Base-by-base conservation (phyloP, 2,888 invertebrate species). In the Sclerodermus sp. region DNA sequence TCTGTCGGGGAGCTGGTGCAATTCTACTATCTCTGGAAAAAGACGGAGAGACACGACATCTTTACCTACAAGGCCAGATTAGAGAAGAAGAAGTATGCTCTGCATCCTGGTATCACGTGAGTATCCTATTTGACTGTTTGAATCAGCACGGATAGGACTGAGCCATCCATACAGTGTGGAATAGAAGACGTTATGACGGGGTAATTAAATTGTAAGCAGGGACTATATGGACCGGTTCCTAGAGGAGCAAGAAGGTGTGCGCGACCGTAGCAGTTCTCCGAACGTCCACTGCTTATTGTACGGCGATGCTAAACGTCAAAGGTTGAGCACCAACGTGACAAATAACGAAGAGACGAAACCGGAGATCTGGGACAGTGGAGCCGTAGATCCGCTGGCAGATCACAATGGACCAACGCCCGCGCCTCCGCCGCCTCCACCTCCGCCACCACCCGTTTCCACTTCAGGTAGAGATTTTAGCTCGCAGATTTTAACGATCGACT, bases 1-100 rank as follows among this genome's bases (percentile, higher is more conserved):
- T 93, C 95, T 8, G 96, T 98, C 38, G 94, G 96, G 30, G 98
- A 99, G 79, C 82, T 99, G 55, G 96, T 98, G 12, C 95, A 97
- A 75, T 99, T 98, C 81, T 92, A 92, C 79, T 92, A 92, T 69
- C 84, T 96, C 47, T 99, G 99, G 99, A 99, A 99, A 80, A 98
- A 98, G 80, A 97, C 97, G 18, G 97, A 97, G 73, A 84, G 98
- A 14, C 96, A 97, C 78, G 98, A 98, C 79, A 89, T 88, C 67
- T 89, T 88, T 75, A 94, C 94, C 0, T 91, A 92, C 74, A 92
- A 92, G 79, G 89, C 90, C 9, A 83, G 93, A 43, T 78, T 94
- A 62, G 95, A 95, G 72, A 96, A 96, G 81, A 93, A 93, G 76
- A 94, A 95, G 75, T 95, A 94, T 75, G 88, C 90, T 4, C 79